A percentile compares a stretch with the other conserved stretches of the same genome.
Conservation (phyloP, 2,888 invertebrate species). For the Hemithea aestivaria region DNA sequence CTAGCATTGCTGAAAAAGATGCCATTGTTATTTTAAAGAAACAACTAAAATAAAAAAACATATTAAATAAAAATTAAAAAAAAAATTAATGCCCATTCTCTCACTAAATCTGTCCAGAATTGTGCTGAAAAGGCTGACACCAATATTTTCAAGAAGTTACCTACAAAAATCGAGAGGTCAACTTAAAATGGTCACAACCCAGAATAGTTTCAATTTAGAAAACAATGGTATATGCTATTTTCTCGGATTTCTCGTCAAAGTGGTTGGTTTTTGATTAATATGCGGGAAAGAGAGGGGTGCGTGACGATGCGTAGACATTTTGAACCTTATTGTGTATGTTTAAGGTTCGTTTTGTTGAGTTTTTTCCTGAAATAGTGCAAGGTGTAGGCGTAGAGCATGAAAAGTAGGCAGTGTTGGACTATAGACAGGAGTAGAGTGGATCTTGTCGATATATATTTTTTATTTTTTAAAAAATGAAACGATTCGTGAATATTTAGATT, state of each 20-base stretch:
- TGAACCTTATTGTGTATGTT: conserved; percentile 40
- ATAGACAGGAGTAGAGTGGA: conserved; percentile 58
- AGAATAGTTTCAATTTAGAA: conserved; percentile 74
- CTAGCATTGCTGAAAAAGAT: too few species aligned
- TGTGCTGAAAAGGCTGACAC: too few species aligned
- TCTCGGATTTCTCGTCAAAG: conserved; percentile 76
- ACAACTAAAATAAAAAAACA: too few species aligned
- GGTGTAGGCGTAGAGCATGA: conserved; percentile 75
- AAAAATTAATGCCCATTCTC: too few species aligned
- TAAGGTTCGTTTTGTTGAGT: conserved; percentile 54
- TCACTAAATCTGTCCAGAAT: too few species aligned
- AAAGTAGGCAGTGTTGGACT: conserved; percentile 76
- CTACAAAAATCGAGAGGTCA: conserved; percentile 39
- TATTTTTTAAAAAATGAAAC: conserved; percentile 8
- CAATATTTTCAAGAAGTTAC: neutral
- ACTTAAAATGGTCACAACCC: conserved; percentile 49
- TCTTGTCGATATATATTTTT: conserved; percentile 45
- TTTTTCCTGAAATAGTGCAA: conserved; percentile 71
- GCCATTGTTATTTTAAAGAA: too few species aligned
- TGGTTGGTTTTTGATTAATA: conserved; percentile 78
- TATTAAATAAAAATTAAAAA: too few species aligned
- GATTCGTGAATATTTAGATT: too few species aligned
- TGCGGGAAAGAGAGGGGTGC: conserved; percentile 74
- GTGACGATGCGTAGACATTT: conserved; percentile 37
- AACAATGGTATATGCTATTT: conserved; percentile 70